Evolutionary conservation across 1,140 invertebrate species (phyloP).

Genomic region (Epicauta chinensis): DNA sequence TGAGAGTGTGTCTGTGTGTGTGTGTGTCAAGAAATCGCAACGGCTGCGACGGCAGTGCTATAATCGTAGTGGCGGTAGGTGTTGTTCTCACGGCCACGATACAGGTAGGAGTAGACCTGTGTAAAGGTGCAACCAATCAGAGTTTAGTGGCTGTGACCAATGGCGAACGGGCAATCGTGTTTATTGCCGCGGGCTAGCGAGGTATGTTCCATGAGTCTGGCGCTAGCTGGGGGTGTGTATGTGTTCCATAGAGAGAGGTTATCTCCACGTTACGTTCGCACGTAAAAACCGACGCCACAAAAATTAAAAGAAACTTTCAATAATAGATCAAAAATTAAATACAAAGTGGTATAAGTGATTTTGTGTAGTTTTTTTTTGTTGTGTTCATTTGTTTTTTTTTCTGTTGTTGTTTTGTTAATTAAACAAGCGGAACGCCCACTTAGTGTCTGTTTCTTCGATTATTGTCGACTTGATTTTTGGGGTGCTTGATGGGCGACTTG

Average conservation of each 20-base stretch:
- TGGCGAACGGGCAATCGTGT: constrained; percentile 38
- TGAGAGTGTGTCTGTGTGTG: no score
- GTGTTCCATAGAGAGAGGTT: constrained; percentile 16
- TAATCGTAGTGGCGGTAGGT: no score
- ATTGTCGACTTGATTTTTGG: background rate
- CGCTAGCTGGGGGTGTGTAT: constrained; percentile 32
- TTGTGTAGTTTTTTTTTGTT: constrained; percentile 1
- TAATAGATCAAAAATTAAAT: no score
- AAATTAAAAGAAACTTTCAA: background rate
- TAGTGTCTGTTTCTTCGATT: background rate
- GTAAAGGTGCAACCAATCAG: constrained; percentile 41
- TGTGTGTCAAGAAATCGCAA: no score
- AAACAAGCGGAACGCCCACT: background rate
- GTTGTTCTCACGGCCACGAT: background rate
- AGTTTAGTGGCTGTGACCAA: constrained; percentile 33
- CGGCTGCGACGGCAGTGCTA: no score
- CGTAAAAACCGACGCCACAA: background rate
- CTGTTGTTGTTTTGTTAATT: constrained; percentile 9
- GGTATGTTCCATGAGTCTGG: constrained; percentile 31
- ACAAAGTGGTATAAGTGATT: no score
- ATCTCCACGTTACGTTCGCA: background rate
- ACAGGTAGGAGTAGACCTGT: constrained; percentile 43
- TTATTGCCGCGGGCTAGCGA: constrained; percentile 35
- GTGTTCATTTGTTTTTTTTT: background rate
- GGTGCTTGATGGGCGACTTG: constrained; percentile 36